Base-by-base conservation (phyloP, 1,140 invertebrate species). In the Mamestra configurata region DNA sequence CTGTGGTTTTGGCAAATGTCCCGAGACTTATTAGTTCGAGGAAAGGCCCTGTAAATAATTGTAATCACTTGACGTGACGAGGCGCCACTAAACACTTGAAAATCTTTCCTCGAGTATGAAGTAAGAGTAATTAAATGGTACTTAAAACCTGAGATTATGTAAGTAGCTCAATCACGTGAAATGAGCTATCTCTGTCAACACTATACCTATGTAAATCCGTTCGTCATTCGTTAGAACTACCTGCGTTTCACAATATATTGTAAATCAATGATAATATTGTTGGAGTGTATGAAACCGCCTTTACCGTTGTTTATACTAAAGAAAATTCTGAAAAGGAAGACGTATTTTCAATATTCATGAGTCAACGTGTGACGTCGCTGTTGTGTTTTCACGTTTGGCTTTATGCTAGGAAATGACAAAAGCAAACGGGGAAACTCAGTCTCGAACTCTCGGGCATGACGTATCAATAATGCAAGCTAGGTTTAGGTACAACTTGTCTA, bases 201-300 rank as follows among this genome's bases (percentile, higher is more conserved):
- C 5, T 37, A 18, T 31, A 22, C 18, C n/a, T 27, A 46, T 46
- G 64, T 43, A 43, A 68, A 68, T n/a, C 37, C 46, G 64, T 68
- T 46, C 35, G 64, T 68, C 64, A 68, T 68, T 68, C 64, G 46
- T 68, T 68, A 68, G 64, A 20, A 24, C 64, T 68, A 68, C 37
- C 61, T 22, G 46, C 64, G 37, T 68, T 53, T 61, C 31, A 43
- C 64, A 46, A 43, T 61, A 61, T 35, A 61, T 46, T 68, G 61
- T 66, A 43, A 66, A 66, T 66, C 10, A 43, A 46, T 43, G 61
- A 13, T 66, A 66, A 61, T 61, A 35, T n/a, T 66, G 18, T 66
- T 43, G 43, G 37, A 43, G 18, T 35, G 22, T n/a, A 43, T n/a
- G 31, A 22, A 35, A 11, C 27, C 18, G 31, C 13, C 15, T 61